Percentiles rank a stretch among this genome's conserved stretches.
phyloP scores from a whole-genome alignment of 1,140 invertebrate genomes.

The Drosophila melanica region DNA sequence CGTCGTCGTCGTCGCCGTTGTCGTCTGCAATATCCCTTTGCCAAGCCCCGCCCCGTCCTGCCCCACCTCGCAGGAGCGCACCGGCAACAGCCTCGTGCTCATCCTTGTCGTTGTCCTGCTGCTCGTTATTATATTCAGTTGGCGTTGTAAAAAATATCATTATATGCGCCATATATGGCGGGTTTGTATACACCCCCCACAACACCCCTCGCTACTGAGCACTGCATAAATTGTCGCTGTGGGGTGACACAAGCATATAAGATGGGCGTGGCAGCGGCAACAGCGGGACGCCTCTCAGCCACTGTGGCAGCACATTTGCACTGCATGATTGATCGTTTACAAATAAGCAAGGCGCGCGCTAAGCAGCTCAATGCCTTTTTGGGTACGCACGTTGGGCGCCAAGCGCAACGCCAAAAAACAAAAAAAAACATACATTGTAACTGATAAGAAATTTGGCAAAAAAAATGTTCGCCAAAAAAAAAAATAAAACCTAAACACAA shows the following conservation, averaged over 20 bases:
- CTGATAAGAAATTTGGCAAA: constrained; percentile 1
- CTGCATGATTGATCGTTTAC: constrained; percentile 78
- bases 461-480: neutral
- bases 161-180: constrained; percentile 65
- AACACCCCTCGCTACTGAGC: neutral
- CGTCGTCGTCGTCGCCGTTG: constrained; percentile 36
- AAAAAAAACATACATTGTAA: no score
- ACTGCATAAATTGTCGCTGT: constrained; percentile 73
- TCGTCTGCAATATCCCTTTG: constrained; percentile 26
- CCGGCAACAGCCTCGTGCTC: constrained; percentile 10
- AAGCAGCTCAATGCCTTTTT: constrained; percentile 16
- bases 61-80: neutral
- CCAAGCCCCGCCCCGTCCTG: neutral
- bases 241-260: constrained; percentile 9
- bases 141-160: constrained; percentile 65
- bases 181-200: constrained; percentile 1
- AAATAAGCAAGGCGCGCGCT: constrained; percentile 53
- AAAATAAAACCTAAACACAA: neutral
- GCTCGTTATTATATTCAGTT: constrained; percentile 78
- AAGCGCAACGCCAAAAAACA: neutral
- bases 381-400: constrained; percentile 12
- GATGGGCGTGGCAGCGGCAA: constrained; percentile 31
- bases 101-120: constrained; percentile 50
- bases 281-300: constrained; percentile 15
- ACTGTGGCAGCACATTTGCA: constrained; percentile 53